Base-by-base conservation (phyloP, 2,888 invertebrate genomes). In the Octodonta nipae region DNA sequence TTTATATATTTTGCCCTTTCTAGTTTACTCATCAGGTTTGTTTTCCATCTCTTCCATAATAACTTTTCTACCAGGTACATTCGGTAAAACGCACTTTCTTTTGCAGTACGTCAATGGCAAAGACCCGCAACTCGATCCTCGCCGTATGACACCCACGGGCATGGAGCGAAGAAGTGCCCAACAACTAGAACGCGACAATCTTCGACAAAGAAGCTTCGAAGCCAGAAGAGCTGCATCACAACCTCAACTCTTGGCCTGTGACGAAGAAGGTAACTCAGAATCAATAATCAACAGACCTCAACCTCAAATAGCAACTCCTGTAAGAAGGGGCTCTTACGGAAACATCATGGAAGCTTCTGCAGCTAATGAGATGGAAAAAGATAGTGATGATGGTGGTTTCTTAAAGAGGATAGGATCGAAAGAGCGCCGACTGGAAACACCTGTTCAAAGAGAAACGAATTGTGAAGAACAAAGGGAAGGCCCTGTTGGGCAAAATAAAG, bases 221-320 rank as follows among this genome's bases (percentile, higher is more conserved):
- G 67, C 61, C 5, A 61, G 73, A 47, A 59, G 75, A 26, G 71
- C 77, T 0, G 65, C 74, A 0, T 78, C 78, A 0, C 78, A 78
- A 45, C 78, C 78, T 2, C 78, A 78, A 45, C 61, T 78, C 3
- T n/a, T n/a, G n/a, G 62, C 73, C 16, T 71, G 60, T 38, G 67
- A 69, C 13, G 66, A 67, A 26, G 66, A 67, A 28, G 43, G 43
- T 8, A 46, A 47, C 15, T 38, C 38, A 15, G 56, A 53, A 29
- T 8, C 40, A 44, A 36, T 40, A 2, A 40, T 34, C 13, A 36
- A 38, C 20, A 38, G 39, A 17, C 54, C 57, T 15, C 58, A 57
- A 46, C 45, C 67, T 53, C 55, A 63, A 61, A 37, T 63, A 57
- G 40, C 38, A 3, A 35, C 42, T 8, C 50, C 51, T 8, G 44